phyloP scores from a whole-genome alignment of 2,113 vertebrate genomes.

The Xyrauchen texanus region DNA sequence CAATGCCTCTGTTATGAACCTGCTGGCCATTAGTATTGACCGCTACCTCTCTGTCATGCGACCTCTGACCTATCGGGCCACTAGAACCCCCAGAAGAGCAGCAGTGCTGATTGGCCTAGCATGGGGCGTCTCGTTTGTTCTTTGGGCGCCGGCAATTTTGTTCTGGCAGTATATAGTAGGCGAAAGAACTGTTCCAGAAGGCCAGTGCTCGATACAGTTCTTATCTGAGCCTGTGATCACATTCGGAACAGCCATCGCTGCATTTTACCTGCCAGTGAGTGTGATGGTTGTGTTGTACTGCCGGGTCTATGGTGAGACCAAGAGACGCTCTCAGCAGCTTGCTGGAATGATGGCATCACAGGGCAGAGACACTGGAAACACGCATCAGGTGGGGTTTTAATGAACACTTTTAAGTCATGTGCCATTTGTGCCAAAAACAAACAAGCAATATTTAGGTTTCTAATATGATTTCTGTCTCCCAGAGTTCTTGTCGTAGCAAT shows the following conservation, averaged over 20 bases:
- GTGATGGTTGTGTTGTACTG: constrained; percentile 53
- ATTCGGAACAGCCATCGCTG: constrained; percentile 53
- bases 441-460: too few relatives aligned
- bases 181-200: constrained; percentile 49
- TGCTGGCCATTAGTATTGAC: constrained; percentile 51
- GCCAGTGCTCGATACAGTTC: constrained; percentile 51
- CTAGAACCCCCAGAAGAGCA: constrained; percentile 44
- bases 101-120: constrained; percentile 47
- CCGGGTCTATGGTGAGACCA: constrained; percentile 51
- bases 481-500: constrained; percentile 28
- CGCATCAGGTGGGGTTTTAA: constrained; percentile 42
- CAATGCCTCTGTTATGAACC: constrained; percentile 56
- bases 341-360: constrained; percentile 37
- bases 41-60: constrained; percentile 53
- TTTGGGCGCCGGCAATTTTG: constrained; percentile 53
- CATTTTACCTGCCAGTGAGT: constrained; percentile 53
- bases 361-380: background rate
- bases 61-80: constrained; percentile 52
- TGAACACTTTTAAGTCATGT: too few relatives aligned
- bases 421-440: too few relatives aligned
- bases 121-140: constrained; percentile 46
- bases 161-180: constrained; percentile 55
- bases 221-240: constrained; percentile 53
- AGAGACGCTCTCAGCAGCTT: constrained; percentile 46
- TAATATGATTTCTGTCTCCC: background rate